Percentiles rank a stretch among this genome's conserved stretches.
Evolutionary conservation across 2,113 vertebrate genomes (phyloP).

Genomic region (Rhadina sibilatrix): DNA sequence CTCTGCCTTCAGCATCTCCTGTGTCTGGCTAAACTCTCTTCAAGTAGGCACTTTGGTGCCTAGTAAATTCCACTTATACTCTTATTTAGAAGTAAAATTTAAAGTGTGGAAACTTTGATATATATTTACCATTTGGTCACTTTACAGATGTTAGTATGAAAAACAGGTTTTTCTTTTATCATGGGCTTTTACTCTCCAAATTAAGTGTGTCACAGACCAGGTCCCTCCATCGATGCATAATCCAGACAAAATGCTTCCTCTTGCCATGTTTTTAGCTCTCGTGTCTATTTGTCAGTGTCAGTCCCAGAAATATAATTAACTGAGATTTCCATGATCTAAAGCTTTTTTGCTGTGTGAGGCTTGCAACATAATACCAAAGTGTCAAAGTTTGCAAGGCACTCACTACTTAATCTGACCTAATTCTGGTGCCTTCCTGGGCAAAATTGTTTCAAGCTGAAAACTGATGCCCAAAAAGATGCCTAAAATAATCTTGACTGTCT

Average conservation of each 20-base stretch:
- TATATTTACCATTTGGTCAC: background rate
- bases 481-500: background rate
- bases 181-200: background rate
- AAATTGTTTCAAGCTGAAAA: background rate
- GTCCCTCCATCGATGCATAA: background rate
- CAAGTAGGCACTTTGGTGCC: background rate
- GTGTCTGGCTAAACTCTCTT: background rate
- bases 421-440: background rate
- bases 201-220: rapidly evolving
- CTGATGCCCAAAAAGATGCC: background rate
- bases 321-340: background rate
- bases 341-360: background rate
- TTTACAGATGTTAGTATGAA: background rate
- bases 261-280: background rate
- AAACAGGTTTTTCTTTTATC: background rate
- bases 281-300: background rate
- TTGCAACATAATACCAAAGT: background rate
- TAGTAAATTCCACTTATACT: background rate
- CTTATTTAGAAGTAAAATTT: background rate
- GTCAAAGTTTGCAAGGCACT: background rate
- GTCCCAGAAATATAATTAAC: background rate
- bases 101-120: background rate
- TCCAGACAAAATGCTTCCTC: background rate
- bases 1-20: background rate
- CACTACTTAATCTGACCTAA: background rate